phyloP scores from a whole-genome alignment of 2,113 vertebrate species.

The Podarcis raffonei region DNA sequence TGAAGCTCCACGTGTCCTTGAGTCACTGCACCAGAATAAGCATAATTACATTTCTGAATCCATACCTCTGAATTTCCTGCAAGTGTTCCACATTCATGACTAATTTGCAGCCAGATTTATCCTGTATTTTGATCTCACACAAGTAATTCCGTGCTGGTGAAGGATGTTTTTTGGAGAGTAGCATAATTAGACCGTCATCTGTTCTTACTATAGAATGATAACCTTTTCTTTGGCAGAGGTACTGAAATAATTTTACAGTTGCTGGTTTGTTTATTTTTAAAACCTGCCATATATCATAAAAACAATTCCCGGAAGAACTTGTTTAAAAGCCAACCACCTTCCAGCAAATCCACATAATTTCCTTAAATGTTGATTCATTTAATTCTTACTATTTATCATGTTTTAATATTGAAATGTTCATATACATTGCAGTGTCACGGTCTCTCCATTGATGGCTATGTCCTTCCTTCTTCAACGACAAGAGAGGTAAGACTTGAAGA shows the following conservation, averaged over 20 bases:
- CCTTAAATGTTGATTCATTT: background rate
- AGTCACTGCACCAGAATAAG: background rate
- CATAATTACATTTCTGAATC: background rate
- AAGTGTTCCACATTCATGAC: background rate
- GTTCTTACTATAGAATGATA: background rate
- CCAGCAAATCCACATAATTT: background rate
- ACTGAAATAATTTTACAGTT: slow-evolving; percentile 18
- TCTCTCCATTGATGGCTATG: slow-evolving; percentile 94
- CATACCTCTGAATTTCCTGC: slow-evolving; percentile 19
- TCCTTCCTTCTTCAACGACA: slow-evolving; percentile 95
- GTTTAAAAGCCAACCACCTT: background rate
- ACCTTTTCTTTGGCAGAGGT: slow-evolving; percentile 15
- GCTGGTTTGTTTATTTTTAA: background rate
- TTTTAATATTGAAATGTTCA: slow-evolving; percentile 28
- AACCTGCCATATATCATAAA: background rate
- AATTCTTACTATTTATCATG: background rate
- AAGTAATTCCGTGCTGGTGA: background rate
- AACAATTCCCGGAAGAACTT: background rate
- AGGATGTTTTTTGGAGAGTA: background rate
- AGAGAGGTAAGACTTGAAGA: slow-evolving; percentile 82
- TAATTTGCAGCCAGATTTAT: background rate
- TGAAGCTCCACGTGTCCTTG: background rate
- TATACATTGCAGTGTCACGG: slow-evolving; percentile 86
- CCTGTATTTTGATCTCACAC: background rate
- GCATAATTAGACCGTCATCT: background rate